A percentile compares a stretch with the other conserved stretches of the same genome.
These are phyloP conservation scores for Odobenus rosmarus DNA, from an alignment of 2,113 vertebrate species.

Conservation along the genomic window DNA sequence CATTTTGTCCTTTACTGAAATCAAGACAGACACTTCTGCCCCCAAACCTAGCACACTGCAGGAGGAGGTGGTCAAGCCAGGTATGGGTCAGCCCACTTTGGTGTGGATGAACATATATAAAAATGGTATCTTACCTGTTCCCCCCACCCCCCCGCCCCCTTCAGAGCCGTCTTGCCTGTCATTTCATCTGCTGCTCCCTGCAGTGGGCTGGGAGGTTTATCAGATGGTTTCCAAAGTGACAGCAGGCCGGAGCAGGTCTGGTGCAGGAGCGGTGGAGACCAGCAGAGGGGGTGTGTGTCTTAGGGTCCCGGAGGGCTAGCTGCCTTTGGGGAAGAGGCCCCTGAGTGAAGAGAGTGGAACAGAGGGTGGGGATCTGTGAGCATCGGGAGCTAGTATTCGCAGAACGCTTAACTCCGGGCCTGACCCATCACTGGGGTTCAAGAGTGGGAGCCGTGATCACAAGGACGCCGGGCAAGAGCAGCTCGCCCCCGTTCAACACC, in stretches of 20 bases:
- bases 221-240: slow-evolving; percentile 48
- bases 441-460: rapidly evolving
- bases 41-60: neutral
- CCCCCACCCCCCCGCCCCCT: neutral
- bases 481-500: neutral
- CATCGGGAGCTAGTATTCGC: neutral
- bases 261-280: neutral
- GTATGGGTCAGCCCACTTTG: neutral
- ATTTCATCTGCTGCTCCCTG: neutral
- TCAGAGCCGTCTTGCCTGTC: neutral
- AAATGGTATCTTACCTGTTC: neutral
- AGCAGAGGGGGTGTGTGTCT: neutral
- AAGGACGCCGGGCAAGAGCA: neutral
- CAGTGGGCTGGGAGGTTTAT: neutral
- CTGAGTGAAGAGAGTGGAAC: neutral
- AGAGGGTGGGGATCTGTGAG: neutral
- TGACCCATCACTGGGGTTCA: rapidly evolving
- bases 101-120: neutral
- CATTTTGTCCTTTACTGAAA: neutral
- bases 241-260: neutral
- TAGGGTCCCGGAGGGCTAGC: neutral
- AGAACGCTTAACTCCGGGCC: rapidly evolving
- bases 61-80: neutral
- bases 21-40: neutral
- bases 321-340: neutral